Conservation (phyloP, 2,113 vertebrate genomes). For the Hemiscyllium ocellatum region DNA sequence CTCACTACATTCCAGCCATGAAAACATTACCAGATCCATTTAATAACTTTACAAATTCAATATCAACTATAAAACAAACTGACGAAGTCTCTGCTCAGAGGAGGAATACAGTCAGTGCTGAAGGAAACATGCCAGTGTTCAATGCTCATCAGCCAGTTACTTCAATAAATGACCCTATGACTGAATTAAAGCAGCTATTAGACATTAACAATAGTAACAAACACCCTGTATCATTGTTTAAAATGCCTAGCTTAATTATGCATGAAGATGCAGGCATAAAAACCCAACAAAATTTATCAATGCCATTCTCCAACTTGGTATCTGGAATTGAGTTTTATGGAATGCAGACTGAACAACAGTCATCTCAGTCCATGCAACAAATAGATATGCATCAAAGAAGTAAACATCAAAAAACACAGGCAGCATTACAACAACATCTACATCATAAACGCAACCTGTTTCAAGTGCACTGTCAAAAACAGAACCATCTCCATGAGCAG, state of each 20-base stretch:
- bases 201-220: slow-evolving; percentile 65
- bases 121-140: slow-evolving; percentile 48
- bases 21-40: slow-evolving; percentile 47
- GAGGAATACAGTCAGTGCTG: background rate
- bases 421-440: slow-evolving; percentile 89
- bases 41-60: background rate
- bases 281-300: slow-evolving; percentile 46
- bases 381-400: slow-evolving; percentile 18
- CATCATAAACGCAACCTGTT: slow-evolving; percentile 91
- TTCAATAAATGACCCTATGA: slow-evolving; percentile 73
- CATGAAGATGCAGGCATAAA: slow-evolving; percentile 58
- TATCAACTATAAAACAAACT: slow-evolving; percentile 44
- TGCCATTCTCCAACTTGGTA: slow-evolving; percentile 50
- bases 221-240: slow-evolving; percentile 69
- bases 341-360: slow-evolving; percentile 58
- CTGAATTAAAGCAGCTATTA: slow-evolving; percentile 83
- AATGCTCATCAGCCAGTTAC: slow-evolving; percentile 57
- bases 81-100: slow-evolving; percentile 40
- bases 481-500: slow-evolving; percentile 56
- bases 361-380: slow-evolving; percentile 39
- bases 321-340: slow-evolving; percentile 44
- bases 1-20: slow-evolving; percentile 40
- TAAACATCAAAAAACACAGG: slow-evolving; percentile 78
- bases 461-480: slow-evolving; percentile 52
- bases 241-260: slow-evolving; percentile 57